Base-by-base conservation (phyloP, 2,797 vertebrate genomes). In the Ispidina lecontei region DNA sequence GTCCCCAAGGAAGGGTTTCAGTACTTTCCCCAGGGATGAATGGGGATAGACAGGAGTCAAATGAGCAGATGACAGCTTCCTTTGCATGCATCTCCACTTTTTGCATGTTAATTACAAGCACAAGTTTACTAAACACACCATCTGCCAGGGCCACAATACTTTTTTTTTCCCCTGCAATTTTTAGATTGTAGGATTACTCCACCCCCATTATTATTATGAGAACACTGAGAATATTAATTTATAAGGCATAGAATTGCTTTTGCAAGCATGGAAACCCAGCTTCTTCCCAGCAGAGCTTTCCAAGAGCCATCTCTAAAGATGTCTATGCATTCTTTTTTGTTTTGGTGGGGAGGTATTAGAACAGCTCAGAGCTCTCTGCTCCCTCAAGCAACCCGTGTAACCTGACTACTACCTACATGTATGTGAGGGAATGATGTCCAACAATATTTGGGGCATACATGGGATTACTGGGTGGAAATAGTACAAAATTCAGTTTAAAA, bases 401-500 rank as follows among this genome's bases (percentile, higher is more conserved):
- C 28, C 6, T 4, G 4, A 31, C 13, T 0, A 13, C 16, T 28
- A 5, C 37, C 44, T 18, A 20, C 14, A 20, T 4, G 1, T 28
- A 7, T 10, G 7, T 7, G 19, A 44, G 39, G 10, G 6, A 39
- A 37, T 56, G 49, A 19, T 41, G 44, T 10, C 74, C 23, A 73
- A 14, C 5, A 4, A 13, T 21, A 12, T 9, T 10, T 22, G 64
- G 4, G 12, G 22, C 14, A 7, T 2, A 9, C 9, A 22, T 1
- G 8, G 7, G 46, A 51, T 37, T 33, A 3, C 9, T 14, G 7
- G 18, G 13, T 52, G n/a, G 46, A 21, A 8, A 7, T 4, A 49
- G 22, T 28, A 52, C 7, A 25, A 14, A 68, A 43, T 35, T 14
- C 26, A 35, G 67, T 41, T 15, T 13, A 54, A 49, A 6, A 9